A percentile compares a stretch with the other conserved stretches of the same genome.
Evolutionary conservation across 2,113 vertebrate genomes (phyloP).

Genomic region (Barbus barbus): DNA sequence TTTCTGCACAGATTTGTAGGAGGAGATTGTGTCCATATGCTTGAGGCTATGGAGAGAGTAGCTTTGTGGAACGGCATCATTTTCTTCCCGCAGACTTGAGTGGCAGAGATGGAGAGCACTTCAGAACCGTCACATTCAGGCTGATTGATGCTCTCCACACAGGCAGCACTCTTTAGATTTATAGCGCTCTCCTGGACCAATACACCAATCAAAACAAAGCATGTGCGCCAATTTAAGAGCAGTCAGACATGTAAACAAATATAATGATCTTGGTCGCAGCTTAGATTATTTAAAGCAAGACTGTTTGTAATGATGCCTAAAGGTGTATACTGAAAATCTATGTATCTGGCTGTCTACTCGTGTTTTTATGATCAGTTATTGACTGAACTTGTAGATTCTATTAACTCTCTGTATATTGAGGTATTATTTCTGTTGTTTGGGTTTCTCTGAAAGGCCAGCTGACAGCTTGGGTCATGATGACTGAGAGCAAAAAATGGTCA

Average conservation of each 20-base stretch:
- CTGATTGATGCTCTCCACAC: conserved; percentile 41
- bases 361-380: conserved; percentile 17
- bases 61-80: conserved; percentile 33
- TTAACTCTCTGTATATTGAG: not conserved
- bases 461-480: conserved; percentile 8
- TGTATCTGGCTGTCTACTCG: not conserved
- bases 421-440: not conserved
- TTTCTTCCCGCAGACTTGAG: conserved; percentile 33
- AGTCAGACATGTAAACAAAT: conserved; percentile 9
- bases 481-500: conserved; percentile 3
- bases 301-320: not conserved
- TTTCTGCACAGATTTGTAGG: conserved; percentile 32
- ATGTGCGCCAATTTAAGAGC: not conserved
- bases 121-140: conserved; percentile 13
- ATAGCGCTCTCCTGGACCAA: not conserved
- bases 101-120: conserved; percentile 42
- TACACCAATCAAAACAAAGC: conserved; percentile 15
- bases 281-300: conserved; percentile 14
- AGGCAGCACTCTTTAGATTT: conserved; percentile 26
- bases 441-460: not conserved
- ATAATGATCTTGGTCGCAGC: not conserved
- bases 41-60: conserved; percentile 28
- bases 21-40: conserved; percentile 36
- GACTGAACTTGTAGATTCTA: conserved; percentile 3
- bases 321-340: not conserved